phyloP scores from a whole-genome alignment of 2,113 vertebrate genomes.

The Prionailurus bengalensis region DNA sequence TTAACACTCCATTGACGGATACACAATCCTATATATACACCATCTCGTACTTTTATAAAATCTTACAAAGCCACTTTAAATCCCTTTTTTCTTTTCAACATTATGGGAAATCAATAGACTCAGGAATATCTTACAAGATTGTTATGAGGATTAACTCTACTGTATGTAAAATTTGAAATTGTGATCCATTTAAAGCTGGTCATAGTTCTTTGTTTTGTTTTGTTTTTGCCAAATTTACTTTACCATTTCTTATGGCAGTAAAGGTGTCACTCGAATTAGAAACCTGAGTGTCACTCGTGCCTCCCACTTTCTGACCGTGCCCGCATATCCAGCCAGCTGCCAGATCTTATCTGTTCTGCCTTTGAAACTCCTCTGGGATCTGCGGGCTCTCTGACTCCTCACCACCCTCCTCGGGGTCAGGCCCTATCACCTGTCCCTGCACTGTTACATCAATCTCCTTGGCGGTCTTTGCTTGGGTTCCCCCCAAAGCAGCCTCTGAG shows the following conservation, averaged over 20 bases:
- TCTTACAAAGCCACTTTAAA: neutral
- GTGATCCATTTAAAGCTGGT: slow-evolving; percentile 30
- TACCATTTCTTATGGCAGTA: neutral
- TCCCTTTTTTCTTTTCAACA: neutral
- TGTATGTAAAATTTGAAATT: slow-evolving; percentile 22
- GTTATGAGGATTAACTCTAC: slow-evolving; percentile 12
- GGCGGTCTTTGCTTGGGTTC: neutral
- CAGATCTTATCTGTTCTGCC: neutral
- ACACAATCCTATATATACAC: neutral
- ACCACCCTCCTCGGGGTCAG: neutral
- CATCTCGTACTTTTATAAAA: neutral
- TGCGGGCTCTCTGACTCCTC: neutral
- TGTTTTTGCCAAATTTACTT: neutral
- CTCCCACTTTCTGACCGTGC: neutral
- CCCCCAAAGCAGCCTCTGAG: neutral
- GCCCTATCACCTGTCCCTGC: neutral
- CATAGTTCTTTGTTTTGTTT: neutral
- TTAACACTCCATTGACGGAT: neutral
- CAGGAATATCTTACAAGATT: slow-evolving; percentile 5
- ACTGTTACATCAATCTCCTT: neutral
- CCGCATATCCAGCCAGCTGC: neutral
- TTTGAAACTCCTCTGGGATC: neutral
- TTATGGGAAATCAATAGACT: neutral
- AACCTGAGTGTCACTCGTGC: neutral
- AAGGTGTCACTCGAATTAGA: neutral